phyloP scores from a whole-genome alignment of 2,888 invertebrate genomes.

The Cerastis rubricosa region DNA sequence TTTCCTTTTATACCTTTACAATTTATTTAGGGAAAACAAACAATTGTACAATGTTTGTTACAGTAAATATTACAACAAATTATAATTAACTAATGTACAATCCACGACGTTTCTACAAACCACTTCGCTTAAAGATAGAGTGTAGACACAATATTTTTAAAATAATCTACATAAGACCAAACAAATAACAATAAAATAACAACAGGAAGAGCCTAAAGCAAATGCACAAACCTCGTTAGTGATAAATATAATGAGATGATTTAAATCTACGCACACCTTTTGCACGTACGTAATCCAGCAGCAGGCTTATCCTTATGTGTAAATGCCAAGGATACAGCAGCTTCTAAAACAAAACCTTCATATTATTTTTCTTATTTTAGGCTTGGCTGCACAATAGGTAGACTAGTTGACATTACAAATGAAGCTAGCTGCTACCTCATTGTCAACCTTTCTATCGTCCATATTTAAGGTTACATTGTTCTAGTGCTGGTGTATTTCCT shows the following conservation, averaged over 20 bases:
- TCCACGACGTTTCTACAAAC: too few relatives aligned
- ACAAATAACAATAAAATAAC: too few relatives aligned
- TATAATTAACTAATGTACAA: too few relatives aligned
- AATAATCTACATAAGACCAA: too few relatives aligned
- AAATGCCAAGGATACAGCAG: slow-evolving; percentile 31
- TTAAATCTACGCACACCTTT: background rate
- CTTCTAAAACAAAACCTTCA: slow-evolving; percentile 4
- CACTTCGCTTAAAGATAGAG: too few relatives aligned
- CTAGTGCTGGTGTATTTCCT: slow-evolving; percentile 17
- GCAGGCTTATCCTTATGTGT: slow-evolving; percentile 8
- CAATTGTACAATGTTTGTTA: too few relatives aligned
- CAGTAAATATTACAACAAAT: too few relatives aligned
- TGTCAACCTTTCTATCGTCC: slow-evolving; percentile 54
- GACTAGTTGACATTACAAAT: slow-evolving; percentile 50
- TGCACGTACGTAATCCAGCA: background rate
- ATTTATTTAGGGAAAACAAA: too few relatives aligned
- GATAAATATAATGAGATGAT: background rate
- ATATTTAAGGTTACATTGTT: slow-evolving; percentile 36
- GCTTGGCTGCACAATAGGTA: slow-evolving; percentile 3
- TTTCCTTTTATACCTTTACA: background rate
- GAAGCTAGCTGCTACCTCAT: slow-evolving; percentile 29
- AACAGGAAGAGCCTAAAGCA: too few relatives aligned
- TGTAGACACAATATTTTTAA: too few relatives aligned
- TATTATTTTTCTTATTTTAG: slow-evolving; percentile 15
- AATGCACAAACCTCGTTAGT: background rate